A percentile compares a stretch with the other conserved stretches of the same genome.
Evolutionary conservation across 30 jellyfish, hydroid and myxozoan genomes (phyloP).

Genomic region (Calvadosia cruxmelitensis): DNA sequence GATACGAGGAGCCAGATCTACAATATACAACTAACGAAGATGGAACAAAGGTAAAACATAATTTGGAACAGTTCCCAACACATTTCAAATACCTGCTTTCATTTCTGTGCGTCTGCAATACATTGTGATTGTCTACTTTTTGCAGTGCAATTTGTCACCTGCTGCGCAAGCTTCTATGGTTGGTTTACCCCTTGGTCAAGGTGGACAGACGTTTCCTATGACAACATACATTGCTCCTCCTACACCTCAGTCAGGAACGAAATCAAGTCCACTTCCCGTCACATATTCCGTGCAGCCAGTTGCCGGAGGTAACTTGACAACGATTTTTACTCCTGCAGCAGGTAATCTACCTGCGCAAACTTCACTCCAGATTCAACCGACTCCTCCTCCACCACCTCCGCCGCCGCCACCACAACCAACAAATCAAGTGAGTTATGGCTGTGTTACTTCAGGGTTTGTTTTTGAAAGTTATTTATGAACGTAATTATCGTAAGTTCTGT

Average conservation of each 20-base stretch:
- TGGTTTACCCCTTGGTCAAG: slow-evolving; percentile 4
- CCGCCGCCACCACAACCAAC: slow-evolving; percentile 37
- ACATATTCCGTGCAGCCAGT: slow-evolving; percentile 59
- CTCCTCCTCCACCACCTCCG: slow-evolving; percentile 9
- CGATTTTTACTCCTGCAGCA: slow-evolving; percentile 50
- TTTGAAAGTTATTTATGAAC: too few species aligned
- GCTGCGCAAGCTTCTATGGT: background rate
- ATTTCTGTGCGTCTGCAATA: too few species aligned
- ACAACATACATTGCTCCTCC: slow-evolving; percentile 69
- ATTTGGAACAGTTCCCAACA: background rate
- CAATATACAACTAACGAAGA: slow-evolving; percentile 68
- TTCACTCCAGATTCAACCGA: slow-evolving; percentile 34
- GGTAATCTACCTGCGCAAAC: slow-evolving; percentile 28
- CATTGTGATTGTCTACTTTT: too few species aligned
- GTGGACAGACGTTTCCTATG: slow-evolving; percentile 22
- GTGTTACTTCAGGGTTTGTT: background rate
- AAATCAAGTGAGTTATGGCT: slow-evolving; percentile 24
- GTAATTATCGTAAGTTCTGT: too few species aligned
- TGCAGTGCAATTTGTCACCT: background rate
- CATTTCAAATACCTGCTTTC: too few species aligned
- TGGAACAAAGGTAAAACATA: slow-evolving; percentile 37
- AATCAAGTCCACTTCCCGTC: background rate
- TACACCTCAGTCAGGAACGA: slow-evolving; percentile 15
- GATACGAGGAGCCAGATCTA: slow-evolving; percentile 79
- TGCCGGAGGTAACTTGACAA: slow-evolving; percentile 47